A percentile compares a stretch with the other conserved stretches of the same genome.
phyloP scores from a whole-genome alignment of 2,888 invertebrate species.

The Mamestra brassicae region DNA sequence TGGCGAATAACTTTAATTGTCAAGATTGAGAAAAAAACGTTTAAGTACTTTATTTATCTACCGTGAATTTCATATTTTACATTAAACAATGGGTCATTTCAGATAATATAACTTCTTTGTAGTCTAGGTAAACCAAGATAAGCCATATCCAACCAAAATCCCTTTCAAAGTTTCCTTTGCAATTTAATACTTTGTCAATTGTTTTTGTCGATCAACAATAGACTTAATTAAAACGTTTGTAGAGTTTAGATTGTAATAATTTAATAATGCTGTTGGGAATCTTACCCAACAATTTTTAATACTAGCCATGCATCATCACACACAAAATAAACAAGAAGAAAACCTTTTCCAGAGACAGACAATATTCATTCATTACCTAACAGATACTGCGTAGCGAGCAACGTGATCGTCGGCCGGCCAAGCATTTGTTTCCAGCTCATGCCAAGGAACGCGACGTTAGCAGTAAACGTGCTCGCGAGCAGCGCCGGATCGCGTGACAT shows the following conservation, averaged over 20 bases:
- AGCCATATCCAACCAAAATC: conserved; percentile 6
- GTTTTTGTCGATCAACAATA: not conserved
- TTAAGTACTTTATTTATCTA: not conserved
- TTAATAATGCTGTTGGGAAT: not conserved
- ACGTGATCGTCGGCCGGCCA: conserved; percentile 98
- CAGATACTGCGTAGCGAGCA: conserved; percentile 96
- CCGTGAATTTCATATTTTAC: not conserved
- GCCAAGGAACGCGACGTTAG: conserved; percentile 98
- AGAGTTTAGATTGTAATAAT: not conserved
- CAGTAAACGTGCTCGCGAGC: conserved; percentile 98
- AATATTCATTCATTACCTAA: conserved; percentile 92
- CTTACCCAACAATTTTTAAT: not conserved
- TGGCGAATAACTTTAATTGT: conserved; percentile 5
- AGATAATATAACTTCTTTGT: not conserved
- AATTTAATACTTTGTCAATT: too few relatives aligned
- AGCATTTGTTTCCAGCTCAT: conserved; percentile 99
- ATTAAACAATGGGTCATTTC: conserved; percentile 4
- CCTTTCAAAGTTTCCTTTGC: not conserved
- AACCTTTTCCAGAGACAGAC: conserved; percentile 17
- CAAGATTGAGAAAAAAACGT: not conserved
- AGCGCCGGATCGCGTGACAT: conserved; percentile 98
- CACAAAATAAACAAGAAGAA: conserved; percentile 30
- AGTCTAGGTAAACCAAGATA: not conserved
- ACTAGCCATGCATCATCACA: conserved; percentile 28
- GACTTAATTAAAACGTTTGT: not conserved